These are phyloP conservation scores for Scaptodrosophila latifasciaeformis DNA, from an alignment of 2,888 invertebrate genomes.

Conservation along the genomic window DNA sequence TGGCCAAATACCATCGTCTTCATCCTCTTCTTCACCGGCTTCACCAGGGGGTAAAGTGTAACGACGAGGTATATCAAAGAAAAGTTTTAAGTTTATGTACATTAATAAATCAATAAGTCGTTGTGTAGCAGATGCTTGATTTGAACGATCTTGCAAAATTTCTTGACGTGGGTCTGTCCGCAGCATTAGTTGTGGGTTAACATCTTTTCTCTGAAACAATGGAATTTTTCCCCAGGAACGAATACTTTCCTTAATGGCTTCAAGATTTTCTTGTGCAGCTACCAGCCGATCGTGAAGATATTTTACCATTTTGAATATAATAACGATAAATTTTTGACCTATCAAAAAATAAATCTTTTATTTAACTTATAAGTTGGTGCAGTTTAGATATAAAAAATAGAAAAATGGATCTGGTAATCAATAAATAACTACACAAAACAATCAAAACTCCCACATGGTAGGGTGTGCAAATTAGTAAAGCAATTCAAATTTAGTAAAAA, in stretches of 20 bases:
- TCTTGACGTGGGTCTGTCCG: slow-evolving; percentile 73
- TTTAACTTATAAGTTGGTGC: too few relatives aligned
- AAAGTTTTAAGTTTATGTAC: slow-evolving; percentile 81
- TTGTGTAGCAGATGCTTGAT: slow-evolving; percentile 76
- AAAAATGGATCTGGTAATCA: too few relatives aligned
- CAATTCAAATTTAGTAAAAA: too few relatives aligned
- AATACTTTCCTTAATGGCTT: slow-evolving; percentile 78
- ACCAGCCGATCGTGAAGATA: slow-evolving; percentile 83
- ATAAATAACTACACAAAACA: too few relatives aligned
- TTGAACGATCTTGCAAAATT: slow-evolving; percentile 61
- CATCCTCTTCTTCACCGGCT: slow-evolving; percentile 39
- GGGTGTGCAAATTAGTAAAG: too few relatives aligned
- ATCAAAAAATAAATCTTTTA: neutral
- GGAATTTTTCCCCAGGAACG: slow-evolving; percentile 84
- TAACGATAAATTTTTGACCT: slow-evolving; percentile 83
- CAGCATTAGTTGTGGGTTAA: slow-evolving; percentile 78
- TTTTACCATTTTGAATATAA: slow-evolving; percentile 81
- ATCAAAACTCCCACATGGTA: too few relatives aligned
- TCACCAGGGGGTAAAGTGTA: slow-evolving; percentile 40
- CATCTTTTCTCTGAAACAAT: slow-evolving; percentile 84
- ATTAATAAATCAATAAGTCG: slow-evolving; percentile 78
- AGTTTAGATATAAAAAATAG: too few relatives aligned
- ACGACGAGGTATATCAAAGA: slow-evolving; percentile 77
- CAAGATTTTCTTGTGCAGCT: slow-evolving; percentile 81
- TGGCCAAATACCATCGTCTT: slow-evolving; percentile 29